A percentile compares a stretch with the other conserved stretches of the same genome.
Evolutionary conservation across 2,113 vertebrate species (phyloP).

Genomic region (Sylvia atricapilla): DNA sequence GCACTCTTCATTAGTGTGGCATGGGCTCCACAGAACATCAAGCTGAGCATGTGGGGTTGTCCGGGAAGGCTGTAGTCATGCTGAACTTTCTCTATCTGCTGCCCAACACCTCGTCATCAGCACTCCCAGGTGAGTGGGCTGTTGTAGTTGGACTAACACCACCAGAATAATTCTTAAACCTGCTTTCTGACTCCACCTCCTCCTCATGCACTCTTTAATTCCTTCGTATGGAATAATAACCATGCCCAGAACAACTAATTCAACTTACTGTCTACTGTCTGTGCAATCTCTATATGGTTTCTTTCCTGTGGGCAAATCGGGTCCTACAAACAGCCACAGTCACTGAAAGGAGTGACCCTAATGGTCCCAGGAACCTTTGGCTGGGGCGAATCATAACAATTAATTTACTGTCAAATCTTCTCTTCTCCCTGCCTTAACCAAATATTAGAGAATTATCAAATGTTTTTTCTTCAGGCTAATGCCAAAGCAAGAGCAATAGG

Average conservation of each 20-base stretch:
- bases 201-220: neutral
- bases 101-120: neutral
- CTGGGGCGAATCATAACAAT: neutral
- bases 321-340: neutral
- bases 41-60: neutral
- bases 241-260: neutral
- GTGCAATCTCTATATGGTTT: neutral
- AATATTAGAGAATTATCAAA: neutral
- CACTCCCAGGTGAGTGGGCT: rapidly evolving
- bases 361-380: neutral
- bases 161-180: neutral
- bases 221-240: neutral
- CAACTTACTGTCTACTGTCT: neutral
- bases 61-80: neutral
- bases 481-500: neutral
- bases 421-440: neutral
- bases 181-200: neutral
- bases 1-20: neutral
- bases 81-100: neutral
- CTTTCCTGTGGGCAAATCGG: neutral
- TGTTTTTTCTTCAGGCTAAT: neutral
- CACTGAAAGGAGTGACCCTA: neutral
- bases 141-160: rapidly evolving
- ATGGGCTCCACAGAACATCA: neutral
- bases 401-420: neutral